Evolutionary conservation across 2,888 invertebrate species (phyloP).

Genomic region (Eupithecia abbreviata): DNA sequence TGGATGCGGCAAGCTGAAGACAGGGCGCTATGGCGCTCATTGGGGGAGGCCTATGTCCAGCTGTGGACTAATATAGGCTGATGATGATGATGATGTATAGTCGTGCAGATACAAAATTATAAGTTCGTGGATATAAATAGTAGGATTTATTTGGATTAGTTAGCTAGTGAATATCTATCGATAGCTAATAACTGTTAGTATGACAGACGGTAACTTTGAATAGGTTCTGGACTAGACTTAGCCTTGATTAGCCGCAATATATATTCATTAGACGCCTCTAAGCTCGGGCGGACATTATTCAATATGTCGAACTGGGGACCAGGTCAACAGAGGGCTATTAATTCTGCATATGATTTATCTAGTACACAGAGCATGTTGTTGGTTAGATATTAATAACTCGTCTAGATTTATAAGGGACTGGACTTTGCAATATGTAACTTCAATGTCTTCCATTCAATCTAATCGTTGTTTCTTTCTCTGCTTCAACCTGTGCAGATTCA

Average conservation of each 20-base stretch:
- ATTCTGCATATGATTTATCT: slow-evolving; percentile 64
- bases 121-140: too few relatives aligned
- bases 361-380: slow-evolving; percentile 47
- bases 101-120: too few relatives aligned
- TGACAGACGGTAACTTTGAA: background rate
- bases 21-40: too few relatives aligned
- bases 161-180: background rate
- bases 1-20: too few relatives aligned
- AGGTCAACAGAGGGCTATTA: slow-evolving; percentile 48
- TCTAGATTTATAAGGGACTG: slow-evolving; percentile 40
- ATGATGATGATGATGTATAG: too few relatives aligned
- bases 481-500: background rate
- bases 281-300: slow-evolving; percentile 19
- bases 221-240: background rate
- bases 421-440: background rate
- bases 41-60: too few relatives aligned
- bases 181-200: background rate
- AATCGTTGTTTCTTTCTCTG: background rate
- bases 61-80: too few relatives aligned
- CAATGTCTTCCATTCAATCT: background rate
- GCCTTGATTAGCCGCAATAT: slow-evolving; percentile 10
- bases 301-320: slow-evolving; percentile 14
- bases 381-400: slow-evolving; percentile 47
- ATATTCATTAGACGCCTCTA: slow-evolving; percentile 14
- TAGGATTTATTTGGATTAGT: background rate